These are phyloP conservation scores for Tholera decimalis DNA, from an alignment of 2,888 invertebrate genomes.

Conservation along the genomic window DNA sequence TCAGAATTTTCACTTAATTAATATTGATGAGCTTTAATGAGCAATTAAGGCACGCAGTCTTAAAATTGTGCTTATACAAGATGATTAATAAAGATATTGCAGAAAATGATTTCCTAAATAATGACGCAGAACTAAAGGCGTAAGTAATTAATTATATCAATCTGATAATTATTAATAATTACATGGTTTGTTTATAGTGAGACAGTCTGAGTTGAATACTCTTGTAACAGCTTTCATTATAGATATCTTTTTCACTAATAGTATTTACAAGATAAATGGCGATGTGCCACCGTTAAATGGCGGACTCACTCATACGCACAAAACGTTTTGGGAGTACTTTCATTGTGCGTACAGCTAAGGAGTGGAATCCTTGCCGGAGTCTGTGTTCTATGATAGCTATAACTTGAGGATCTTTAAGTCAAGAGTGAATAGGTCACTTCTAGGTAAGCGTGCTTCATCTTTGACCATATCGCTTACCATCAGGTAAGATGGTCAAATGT, in stretches of 20 bases:
- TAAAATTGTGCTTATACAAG: slow-evolving; percentile 35
- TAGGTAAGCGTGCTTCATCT: no score
- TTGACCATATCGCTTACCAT: no score
- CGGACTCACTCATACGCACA: no score
- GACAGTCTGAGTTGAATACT: slow-evolving; percentile 33
- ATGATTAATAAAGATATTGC: slow-evolving; percentile 56
- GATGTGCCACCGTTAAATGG: no score
- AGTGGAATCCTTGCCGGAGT: no score
- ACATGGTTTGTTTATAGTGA: slow-evolving; percentile 45
- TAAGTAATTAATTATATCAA: slow-evolving; percentile 61
- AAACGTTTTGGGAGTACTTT: no score
- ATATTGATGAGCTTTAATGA: slow-evolving; percentile 31
- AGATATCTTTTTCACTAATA: slow-evolving; percentile 16
- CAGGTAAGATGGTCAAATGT: no score
- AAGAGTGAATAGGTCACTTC: no score
- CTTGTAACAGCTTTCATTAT: slow-evolving; percentile 26
- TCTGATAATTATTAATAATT: slow-evolving; percentile 53
- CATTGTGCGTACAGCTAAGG: no score
- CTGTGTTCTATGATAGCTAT: no score
- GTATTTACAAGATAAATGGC: no score
- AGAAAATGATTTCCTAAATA: slow-evolving; percentile 55
- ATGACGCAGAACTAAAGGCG: slow-evolving; percentile 56
- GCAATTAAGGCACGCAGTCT: slow-evolving; percentile 49
- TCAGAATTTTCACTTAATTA: slow-evolving; percentile 31
- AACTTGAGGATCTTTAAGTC: no score